Conservation (phyloP, 2,113 vertebrate species). For the Hylia prasina region DNA sequence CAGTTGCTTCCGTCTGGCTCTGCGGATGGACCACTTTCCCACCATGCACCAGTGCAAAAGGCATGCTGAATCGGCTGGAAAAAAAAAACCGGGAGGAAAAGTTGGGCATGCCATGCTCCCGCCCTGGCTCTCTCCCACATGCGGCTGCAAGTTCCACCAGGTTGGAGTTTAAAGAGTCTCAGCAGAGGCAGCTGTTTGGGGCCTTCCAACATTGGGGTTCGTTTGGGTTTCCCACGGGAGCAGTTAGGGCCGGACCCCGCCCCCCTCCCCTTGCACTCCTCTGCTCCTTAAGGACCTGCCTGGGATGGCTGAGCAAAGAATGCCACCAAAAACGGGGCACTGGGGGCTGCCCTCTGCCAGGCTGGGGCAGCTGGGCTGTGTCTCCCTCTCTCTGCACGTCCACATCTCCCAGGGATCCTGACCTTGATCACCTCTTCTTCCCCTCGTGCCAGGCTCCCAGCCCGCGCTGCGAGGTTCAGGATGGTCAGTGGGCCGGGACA, state of each 20-base stretch:
- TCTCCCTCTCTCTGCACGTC: not conserved
- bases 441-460: not conserved
- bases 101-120: slow-evolving; percentile 77
- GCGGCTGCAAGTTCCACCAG: slow-evolving; percentile 73
- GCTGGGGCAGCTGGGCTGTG: not conserved
- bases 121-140: slow-evolving; percentile 72
- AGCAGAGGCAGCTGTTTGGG: slow-evolving; percentile 77
- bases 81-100: slow-evolving; percentile 61
- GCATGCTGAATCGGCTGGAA: slow-evolving; percentile 72
- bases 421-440: not conserved
- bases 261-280: not conserved
- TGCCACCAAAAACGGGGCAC: not conserved
- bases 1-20: slow-evolving; percentile 78
- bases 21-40: slow-evolving; percentile 58
- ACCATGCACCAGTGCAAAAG: slow-evolving; percentile 72
- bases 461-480: not conserved
- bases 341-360: not conserved
- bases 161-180: slow-evolving; percentile 81
- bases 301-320: not conserved
- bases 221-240: slow-evolving; percentile 29
- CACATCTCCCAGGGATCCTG: not conserved
- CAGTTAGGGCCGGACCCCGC: not conserved
- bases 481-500: not conserved
- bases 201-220: slow-evolving; percentile 52
- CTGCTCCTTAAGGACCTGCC: not conserved